A percentile compares a stretch with the other conserved stretches of the same genome.
Evolutionary conservation across 2,113 vertebrate species (phyloP).

Genomic region (Myiopsitta monachus): DNA sequence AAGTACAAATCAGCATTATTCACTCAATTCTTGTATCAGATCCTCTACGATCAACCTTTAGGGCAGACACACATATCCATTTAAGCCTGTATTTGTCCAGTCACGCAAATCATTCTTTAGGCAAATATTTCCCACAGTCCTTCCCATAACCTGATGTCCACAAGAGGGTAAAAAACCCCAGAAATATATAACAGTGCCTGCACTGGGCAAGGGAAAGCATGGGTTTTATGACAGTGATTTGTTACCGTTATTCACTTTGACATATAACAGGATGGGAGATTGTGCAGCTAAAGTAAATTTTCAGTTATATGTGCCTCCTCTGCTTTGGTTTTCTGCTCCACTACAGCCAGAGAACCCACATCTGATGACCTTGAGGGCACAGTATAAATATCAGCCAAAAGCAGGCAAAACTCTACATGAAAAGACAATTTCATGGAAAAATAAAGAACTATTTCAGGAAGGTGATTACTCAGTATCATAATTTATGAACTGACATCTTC

Average conservation of each 20-base stretch:
- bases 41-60: neutral
- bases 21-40: slow-evolving; percentile 46
- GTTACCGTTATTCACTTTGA: slow-evolving; percentile 39
- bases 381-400: neutral
- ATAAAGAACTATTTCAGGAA: neutral
- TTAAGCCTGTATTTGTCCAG: slow-evolving; percentile 58
- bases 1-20: slow-evolving; percentile 44
- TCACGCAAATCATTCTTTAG: slow-evolving; percentile 48
- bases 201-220: slow-evolving; percentile 13
- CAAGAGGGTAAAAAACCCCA: slow-evolving; percentile 45
- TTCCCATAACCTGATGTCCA: slow-evolving; percentile 49
- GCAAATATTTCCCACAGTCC: slow-evolving; percentile 61
- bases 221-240: slow-evolving; percentile 22
- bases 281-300: slow-evolving; percentile 46
- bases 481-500: neutral
- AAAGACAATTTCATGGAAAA: neutral
- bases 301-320: neutral
- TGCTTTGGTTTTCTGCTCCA: slow-evolving; percentile 32
- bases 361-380: slow-evolving; percentile 29
- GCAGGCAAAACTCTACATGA: neutral
- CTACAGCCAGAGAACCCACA: slow-evolving; percentile 4
- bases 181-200: neutral
- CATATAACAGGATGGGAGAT: slow-evolving; percentile 10
- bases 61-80: slow-evolving; percentile 32
- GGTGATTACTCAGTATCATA: neutral